Evolutionary conservation across 2,888 invertebrate genomes (phyloP).

Genomic region (Pachymerium ferrugineum): DNA sequence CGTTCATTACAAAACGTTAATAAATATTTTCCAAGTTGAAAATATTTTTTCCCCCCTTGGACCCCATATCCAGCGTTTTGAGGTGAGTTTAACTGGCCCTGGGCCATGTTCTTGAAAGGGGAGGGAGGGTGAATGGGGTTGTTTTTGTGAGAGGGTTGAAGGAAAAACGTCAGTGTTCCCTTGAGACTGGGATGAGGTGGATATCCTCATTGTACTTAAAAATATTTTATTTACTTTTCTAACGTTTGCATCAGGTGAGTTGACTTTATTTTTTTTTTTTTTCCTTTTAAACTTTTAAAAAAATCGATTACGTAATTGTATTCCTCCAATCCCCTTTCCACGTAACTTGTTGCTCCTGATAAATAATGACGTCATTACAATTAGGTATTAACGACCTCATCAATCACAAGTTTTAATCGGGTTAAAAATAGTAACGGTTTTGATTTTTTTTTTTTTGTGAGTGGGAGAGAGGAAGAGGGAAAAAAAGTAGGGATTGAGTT

Average conservation of each 20-base stretch:
- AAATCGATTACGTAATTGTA: neutral
- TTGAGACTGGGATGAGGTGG: neutral
- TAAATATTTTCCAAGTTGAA: too few relatives aligned
- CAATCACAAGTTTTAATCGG: too few relatives aligned
- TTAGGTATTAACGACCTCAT: neutral
- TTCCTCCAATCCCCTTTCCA: too few relatives aligned
- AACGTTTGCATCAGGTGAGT: neutral
- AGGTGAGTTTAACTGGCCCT: neutral
- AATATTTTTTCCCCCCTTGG: neutral
- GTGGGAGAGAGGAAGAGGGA: too few relatives aligned
- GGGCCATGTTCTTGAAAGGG: neutral
- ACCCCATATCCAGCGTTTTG: neutral
- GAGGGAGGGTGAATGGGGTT: neutral
- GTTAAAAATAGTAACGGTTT: too few relatives aligned
- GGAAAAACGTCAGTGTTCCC: conserved; percentile 7
- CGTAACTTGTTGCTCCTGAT: too few relatives aligned
- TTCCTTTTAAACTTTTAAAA: too few relatives aligned
- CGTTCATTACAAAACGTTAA: too few relatives aligned
- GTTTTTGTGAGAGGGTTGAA: conserved; percentile 9
- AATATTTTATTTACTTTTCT: neutral
- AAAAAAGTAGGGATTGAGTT: too few relatives aligned
- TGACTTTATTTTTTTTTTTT: neutral
- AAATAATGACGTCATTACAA: neutral
- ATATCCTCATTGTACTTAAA: neutral
- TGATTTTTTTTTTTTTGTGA: neutral